Evolutionary conservation across 2,888 invertebrate genomes (phyloP), one percentile per base, ranked within the genome.

Genomic region (Ferdinandea cuprea): DNA sequence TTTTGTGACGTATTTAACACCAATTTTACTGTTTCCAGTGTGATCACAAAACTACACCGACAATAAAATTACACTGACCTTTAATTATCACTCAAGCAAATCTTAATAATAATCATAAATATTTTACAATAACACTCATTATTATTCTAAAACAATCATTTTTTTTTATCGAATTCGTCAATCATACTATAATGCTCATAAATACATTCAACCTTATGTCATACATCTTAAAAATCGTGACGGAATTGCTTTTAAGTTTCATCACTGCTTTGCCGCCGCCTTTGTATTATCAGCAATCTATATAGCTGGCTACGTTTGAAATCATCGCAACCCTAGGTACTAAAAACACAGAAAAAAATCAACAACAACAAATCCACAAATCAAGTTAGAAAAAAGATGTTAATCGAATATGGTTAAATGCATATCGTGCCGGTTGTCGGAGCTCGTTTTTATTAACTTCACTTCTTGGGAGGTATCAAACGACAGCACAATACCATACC

Each of bases 391-490:
- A 42, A 72, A 56, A 56, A 74, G 58, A 69, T 56, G 63, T 56
- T 71, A 56, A 46, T 50, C 19, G 50, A 56, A 54, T 13, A 6
- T 44, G 50, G 17, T 21, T 25, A 21, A 25, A 4, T 50, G 35
- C 19, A 1, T 37, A 40, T 25, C 25, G 7, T 40, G 40, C 6
- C 40, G 15, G 5, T 40, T 13, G 40, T 40, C 40, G 40, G 13
- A 32, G 4, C 7, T 59, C 54, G 63, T 19, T 61, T 17, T 54
- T 17, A 17, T 42, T 11, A 21, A 28, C 25, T 42, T 44, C 25
- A 50, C 80, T 17, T 44, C 81, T 71, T 77, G 81, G 71, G 81
- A 30, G 81, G 81, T 74, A 52, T 66, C 48, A 54, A 40, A 30
- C 46, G 37, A 52, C 15, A 61, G 30, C 28, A 59, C 58, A 21